Percentiles rank a stretch among this genome's conserved stretches.
Evolutionary conservation across 2,797 vertebrate genomes (phyloP).

Genomic region (Euthynnus affinis): DNA sequence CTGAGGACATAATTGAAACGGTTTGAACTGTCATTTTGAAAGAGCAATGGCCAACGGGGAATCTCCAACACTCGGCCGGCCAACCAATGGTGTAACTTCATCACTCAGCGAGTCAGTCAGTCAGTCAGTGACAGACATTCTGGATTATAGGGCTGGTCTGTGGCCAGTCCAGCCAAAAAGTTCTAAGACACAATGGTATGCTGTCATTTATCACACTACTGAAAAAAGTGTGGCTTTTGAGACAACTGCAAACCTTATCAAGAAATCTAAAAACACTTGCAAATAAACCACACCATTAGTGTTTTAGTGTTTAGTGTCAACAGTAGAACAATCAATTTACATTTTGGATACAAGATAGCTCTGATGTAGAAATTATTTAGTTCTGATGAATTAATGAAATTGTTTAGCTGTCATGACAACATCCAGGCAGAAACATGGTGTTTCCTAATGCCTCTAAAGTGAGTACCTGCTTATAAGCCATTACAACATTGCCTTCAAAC

Average conservation of each 20-base stretch:
- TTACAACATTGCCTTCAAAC: background rate
- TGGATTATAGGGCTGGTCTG: too few species aligned
- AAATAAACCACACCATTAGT: background rate
- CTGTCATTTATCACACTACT: background rate
- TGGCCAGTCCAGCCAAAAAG: too few species aligned
- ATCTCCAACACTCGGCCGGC: too few species aligned
- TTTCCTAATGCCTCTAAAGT: background rate
- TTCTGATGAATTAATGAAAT: too few species aligned
- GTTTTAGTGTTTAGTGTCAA: background rate
- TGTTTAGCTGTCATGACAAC: background rate
- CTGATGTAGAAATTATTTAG: background rate
- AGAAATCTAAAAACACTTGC: background rate
- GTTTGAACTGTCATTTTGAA: too few species aligned
- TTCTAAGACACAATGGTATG: background rate
- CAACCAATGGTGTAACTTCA: too few species aligned
- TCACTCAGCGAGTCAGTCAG: too few species aligned
- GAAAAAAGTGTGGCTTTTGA: background rate
- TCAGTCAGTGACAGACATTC: too few species aligned
- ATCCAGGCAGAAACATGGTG: slow-evolving; percentile 7
- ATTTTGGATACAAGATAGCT: background rate
- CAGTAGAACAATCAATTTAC: background rate
- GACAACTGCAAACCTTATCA: background rate
- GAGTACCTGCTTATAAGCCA: background rate
- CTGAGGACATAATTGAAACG: too few species aligned
- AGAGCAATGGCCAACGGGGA: too few species aligned